Evolutionary conservation across 1,140 invertebrate species (phyloP).

Genomic region (Elymnias hypermnestra): DNA sequence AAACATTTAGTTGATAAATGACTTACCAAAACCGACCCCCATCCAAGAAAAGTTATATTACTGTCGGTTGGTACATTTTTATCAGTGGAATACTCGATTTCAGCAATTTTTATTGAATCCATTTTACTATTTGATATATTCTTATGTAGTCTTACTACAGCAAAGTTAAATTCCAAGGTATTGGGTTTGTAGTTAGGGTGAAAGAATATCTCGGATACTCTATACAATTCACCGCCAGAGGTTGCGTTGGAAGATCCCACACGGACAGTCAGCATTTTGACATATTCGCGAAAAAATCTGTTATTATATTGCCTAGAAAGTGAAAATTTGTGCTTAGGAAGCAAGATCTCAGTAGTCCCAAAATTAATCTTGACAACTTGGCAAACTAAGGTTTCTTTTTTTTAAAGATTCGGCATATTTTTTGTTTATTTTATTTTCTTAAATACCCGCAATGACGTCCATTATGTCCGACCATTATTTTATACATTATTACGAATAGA

Average conservation of each 20-base stretch:
- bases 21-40: slow-evolving; percentile 62
- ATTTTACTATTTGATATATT: slow-evolving; percentile 39
- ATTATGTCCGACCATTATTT: too few species aligned
- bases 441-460: too few species aligned
- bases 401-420: too few species aligned
- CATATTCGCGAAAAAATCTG: slow-evolving; percentile 60
- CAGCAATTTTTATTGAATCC: slow-evolving; percentile 18
- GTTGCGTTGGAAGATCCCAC: slow-evolving; percentile 56
- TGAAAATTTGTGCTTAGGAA: background rate
- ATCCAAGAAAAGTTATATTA: slow-evolving; percentile 52
- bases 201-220: slow-evolving; percentile 54
- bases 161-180: slow-evolving; percentile 56
- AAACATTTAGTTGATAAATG: too few species aligned
- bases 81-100: slow-evolving; percentile 35
- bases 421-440: too few species aligned
- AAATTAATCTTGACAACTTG: too few species aligned
- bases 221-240: slow-evolving; percentile 43
- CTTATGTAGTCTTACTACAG: slow-evolving; percentile 46
- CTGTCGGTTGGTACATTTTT: slow-evolving; percentile 37
- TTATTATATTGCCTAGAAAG: slow-evolving; percentile 58
- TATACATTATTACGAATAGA: too few species aligned
- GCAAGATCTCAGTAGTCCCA: too few species aligned
- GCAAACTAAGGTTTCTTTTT: too few species aligned
- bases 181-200: slow-evolving; percentile 63
- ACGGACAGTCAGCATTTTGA: slow-evolving; percentile 52